Evolutionary conservation across 2,888 invertebrate genomes (phyloP).

Genomic region (Aleiodes alternator): DNA sequence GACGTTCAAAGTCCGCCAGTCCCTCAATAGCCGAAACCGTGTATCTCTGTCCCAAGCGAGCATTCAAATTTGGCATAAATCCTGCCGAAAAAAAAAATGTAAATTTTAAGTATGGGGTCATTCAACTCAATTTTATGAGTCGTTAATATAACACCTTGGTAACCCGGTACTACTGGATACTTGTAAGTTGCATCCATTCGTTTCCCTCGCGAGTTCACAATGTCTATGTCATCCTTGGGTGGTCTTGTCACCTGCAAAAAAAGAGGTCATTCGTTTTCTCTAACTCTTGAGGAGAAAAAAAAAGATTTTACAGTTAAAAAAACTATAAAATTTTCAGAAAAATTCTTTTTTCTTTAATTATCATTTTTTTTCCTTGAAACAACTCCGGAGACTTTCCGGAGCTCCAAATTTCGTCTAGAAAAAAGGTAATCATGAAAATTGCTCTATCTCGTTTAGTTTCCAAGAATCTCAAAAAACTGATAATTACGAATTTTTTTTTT

Average conservation of each 20-base stretch:
- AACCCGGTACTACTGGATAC: slow-evolving; percentile 86
- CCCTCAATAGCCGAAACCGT: slow-evolving; percentile 85
- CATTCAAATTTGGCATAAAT: slow-evolving; percentile 82
- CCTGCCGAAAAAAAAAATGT: slow-evolving; percentile 74
- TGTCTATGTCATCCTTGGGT: slow-evolving; percentile 81
- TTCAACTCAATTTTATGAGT: slow-evolving; percentile 1
- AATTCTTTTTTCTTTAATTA: no score
- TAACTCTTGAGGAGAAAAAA: neutral
- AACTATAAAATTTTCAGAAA: no score
- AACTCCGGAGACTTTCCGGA: no score
- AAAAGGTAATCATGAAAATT: no score
- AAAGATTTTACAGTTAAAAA: no score
- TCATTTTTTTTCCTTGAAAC: no score
- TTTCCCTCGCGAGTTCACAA: slow-evolving; percentile 80
- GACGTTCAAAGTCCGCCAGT: slow-evolving; percentile 82
- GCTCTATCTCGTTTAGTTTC: no score
- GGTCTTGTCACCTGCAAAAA: slow-evolving; percentile 78
- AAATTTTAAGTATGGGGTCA: slow-evolving; percentile 28
- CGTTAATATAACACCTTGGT: slow-evolving; percentile 79
- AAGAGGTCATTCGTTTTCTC: neutral
- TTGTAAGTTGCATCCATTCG: slow-evolving; percentile 83
- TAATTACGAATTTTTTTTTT: no score
- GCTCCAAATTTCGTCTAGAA: no score
- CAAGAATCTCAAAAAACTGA: no score
- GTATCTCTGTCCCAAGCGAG: slow-evolving; percentile 83